These are phyloP conservation scores for Octodon degus DNA, from an alignment of 2,113 vertebrate species.

Conservation along the genomic window DNA sequence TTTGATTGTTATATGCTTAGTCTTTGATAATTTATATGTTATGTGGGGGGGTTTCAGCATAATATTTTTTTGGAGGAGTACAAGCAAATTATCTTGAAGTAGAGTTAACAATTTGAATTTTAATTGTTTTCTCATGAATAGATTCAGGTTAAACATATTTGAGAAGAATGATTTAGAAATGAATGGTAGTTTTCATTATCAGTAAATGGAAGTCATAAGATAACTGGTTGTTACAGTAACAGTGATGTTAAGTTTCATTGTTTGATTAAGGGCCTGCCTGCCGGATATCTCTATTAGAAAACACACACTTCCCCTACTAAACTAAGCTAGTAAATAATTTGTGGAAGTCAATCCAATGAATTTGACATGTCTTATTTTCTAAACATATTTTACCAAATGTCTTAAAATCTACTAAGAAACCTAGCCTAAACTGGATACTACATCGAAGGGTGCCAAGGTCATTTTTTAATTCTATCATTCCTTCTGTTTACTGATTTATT, in stretches of 20 bases:
- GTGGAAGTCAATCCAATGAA: neutral
- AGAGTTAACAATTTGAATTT: neutral
- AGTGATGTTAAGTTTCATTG: neutral
- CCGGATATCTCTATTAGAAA: neutral
- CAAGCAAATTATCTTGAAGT: neutral
- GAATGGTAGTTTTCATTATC: neutral
- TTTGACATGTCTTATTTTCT: neutral
- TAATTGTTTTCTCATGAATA: neutral
- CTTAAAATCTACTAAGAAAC: neutral
- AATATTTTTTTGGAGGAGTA: neutral
- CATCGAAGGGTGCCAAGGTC: neutral
- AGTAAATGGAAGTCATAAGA: neutral
- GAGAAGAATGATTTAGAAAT: neutral
- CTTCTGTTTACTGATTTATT: neutral
- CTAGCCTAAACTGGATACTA: neutral
- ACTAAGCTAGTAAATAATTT: conserved; percentile 21
- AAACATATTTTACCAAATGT: neutral
- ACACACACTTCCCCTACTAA: neutral
- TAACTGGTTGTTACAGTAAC: neutral
- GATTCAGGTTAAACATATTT: neutral
- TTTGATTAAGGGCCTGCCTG: neutral
- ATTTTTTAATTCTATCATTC: neutral
- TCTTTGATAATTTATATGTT: neutral
- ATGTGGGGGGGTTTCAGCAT: neutral
- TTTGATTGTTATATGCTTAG: neutral